Evolutionary conservation across 2,797 vertebrate species (phyloP).

Genomic region (Sebastes oblongus): DNA sequence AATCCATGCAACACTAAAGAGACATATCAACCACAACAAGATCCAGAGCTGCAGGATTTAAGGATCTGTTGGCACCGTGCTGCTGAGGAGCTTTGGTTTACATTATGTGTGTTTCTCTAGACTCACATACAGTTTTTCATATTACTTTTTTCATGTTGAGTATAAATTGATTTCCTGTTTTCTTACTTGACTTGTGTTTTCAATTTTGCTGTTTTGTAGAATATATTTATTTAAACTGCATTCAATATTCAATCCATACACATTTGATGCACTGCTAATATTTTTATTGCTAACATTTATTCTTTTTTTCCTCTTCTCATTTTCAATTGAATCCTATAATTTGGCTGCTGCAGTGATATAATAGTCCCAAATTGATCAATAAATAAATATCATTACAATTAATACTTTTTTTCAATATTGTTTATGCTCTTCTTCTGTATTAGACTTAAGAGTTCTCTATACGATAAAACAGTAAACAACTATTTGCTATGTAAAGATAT

Average conservation of each 20-base stretch:
- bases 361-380: neutral
- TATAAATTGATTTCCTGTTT: neutral
- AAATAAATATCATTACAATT: neutral
- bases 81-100: constrained; percentile 19
- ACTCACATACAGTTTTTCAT: neutral
- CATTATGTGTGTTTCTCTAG: constrained; percentile 8
- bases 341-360: neutral
- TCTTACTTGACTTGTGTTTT: neutral
- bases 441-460: no score
- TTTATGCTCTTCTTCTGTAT: neutral
- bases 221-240: neutral
- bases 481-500: no score
- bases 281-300: neutral
- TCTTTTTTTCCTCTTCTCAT: neutral
- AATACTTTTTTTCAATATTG: neutral
- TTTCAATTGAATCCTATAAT: neutral
- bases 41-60: constrained; percentile 38
- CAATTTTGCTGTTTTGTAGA: neutral
- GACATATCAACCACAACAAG: constrained; percentile 35
- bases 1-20: constrained; percentile 37
- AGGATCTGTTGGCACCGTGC: constrained; percentile 10
- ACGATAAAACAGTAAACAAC: no score
- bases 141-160: neutral
- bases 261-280: neutral
- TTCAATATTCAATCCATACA: neutral